phyloP scores from a whole-genome alignment of 2,888 invertebrate species.

The Physocephala rufipes region DNA sequence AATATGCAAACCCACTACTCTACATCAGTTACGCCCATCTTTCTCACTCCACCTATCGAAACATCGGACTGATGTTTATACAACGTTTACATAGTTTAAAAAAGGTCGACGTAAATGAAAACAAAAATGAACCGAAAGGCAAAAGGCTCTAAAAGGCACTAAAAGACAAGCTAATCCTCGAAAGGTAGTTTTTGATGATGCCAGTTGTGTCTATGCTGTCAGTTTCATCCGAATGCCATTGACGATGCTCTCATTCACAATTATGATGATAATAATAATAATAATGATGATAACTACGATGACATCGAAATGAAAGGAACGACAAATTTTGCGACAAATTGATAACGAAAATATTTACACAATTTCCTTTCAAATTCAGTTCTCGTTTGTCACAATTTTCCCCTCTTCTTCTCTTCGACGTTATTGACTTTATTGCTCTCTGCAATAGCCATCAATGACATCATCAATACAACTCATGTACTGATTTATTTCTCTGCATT shows the following conservation, averaged over 20 bases:
- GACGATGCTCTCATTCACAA: not conserved
- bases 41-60: not conserved
- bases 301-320: constrained; percentile 7
- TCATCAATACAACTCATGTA: too few species aligned
- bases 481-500: too few species aligned
- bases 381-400: not conserved
- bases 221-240: not conserved
- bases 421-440: constrained; percentile 2
- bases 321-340: constrained; percentile 26
- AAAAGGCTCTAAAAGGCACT: not conserved
- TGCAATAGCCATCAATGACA: too few species aligned
- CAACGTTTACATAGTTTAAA: not conserved
- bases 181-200: not conserved
- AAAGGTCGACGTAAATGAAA: not conserved
- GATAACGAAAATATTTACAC: constrained; percentile 24
- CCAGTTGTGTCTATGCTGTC: not conserved
- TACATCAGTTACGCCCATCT: not conserved
- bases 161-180: constrained; percentile 17
- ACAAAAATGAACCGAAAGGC: not conserved
- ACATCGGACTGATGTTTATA: not conserved
- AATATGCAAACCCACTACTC: not conserved
- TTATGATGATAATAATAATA: not conserved
- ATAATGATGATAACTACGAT: not conserved
- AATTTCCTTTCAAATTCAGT: not conserved
- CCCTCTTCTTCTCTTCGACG: not conserved